Percentiles rank a stretch among this genome's conserved stretches.
Conservation (phyloP, 2,888 invertebrate species). For the Caenorhabditis imperialis region DNA sequence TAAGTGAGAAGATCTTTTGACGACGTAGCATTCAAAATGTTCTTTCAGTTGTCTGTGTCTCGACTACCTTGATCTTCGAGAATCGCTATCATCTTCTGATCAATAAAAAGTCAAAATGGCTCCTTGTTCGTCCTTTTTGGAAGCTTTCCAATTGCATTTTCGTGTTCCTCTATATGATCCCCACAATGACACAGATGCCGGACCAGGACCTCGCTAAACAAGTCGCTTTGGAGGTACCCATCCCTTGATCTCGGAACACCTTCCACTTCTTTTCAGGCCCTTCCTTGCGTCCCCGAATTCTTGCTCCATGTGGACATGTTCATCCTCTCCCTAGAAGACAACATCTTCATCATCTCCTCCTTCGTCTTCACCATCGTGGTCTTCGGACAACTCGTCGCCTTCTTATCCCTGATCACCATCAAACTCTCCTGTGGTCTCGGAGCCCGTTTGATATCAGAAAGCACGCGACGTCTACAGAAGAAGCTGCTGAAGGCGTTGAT, state of each 20-base stretch:
- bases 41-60: conserved; percentile 17
- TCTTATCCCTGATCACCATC: not conserved
- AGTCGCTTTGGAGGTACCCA: not conserved
- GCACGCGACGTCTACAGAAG: conserved; percentile 3
- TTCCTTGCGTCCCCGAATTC: conserved; percentile 9
- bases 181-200: conserved; percentile 1
- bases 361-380: not conserved
- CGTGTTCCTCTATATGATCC: not conserved
- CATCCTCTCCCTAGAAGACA: not conserved
- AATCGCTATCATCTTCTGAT: conserved; percentile 6
- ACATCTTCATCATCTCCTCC: not conserved
- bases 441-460: conserved; percentile 1
- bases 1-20: not conserved
- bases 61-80: conserved; percentile 9
- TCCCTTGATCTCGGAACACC: not conserved
- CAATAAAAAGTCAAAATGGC: not conserved
- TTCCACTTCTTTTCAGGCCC: not conserved
- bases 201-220: conserved; percentile 7
- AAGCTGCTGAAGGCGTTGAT: conserved; percentile 9
- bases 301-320: not conserved
- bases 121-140: not conserved
- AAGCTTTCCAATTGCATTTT: not conserved
- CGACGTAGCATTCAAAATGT: not conserved
- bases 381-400: conserved; percentile 1
- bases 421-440: conserved; percentile 1